phyloP scores from a whole-genome alignment of 1,140 invertebrate species.

The Drosophila kepulauana region DNA sequence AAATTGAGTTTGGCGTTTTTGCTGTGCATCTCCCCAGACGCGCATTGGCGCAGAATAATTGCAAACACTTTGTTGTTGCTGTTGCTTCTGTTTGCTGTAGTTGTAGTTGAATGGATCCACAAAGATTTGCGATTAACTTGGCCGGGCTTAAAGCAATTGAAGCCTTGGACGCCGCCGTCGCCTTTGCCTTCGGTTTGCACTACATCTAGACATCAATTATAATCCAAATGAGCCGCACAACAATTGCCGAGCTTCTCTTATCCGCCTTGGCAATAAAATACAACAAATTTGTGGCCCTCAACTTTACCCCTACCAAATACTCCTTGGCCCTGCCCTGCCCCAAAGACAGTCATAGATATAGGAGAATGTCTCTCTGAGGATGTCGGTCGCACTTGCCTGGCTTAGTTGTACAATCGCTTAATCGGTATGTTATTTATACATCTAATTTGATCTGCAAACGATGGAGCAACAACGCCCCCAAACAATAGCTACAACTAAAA shows the following conservation, averaged over 20 bases:
- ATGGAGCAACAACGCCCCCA: conserved; percentile 54
- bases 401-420: conserved; percentile 78
- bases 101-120: conserved; percentile 24
- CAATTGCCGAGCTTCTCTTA: conserved; percentile 63
- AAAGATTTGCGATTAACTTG: conserved; percentile 61
- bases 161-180: conserved; percentile 11
- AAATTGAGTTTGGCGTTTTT: conserved; percentile 59
- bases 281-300: conserved; percentile 57
- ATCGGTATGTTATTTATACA: conserved; percentile 83
- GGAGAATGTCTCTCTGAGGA: conserved; percentile 37
- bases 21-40: conserved; percentile 21
- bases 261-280: conserved; percentile 79
- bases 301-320: background rate
- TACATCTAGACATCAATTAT: conserved; percentile 70
- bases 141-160: conserved; percentile 56
- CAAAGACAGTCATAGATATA: background rate
- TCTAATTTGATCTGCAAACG: conserved; percentile 81
- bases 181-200: too few relatives aligned
- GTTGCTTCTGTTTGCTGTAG: conserved; percentile 5
- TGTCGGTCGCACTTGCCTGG: conserved; percentile 47
- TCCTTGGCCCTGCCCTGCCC: background rate
- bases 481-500: conserved; percentile 32
- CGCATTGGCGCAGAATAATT: conserved; percentile 56
- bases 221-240: conserved; percentile 77
- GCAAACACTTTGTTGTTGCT: conserved; percentile 27